Evolutionary conservation across 2,113 vertebrate genomes (phyloP).

Genomic region (Coracopsis vasa): DNA sequence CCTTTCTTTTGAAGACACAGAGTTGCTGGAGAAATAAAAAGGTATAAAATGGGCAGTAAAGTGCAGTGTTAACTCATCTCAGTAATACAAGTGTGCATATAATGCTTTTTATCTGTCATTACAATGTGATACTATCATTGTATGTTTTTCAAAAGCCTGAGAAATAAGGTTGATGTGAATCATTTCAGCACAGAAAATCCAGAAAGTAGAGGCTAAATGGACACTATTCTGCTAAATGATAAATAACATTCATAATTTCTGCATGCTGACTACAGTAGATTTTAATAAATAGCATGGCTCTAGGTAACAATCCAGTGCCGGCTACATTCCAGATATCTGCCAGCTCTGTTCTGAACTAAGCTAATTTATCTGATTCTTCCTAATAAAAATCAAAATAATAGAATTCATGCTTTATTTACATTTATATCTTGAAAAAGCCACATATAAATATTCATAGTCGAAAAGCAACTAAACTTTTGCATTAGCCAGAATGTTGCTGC

Average conservation of each 20-base stretch:
- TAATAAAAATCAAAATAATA: neutral
- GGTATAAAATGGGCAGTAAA: neutral
- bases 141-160: neutral
- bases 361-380: neutral
- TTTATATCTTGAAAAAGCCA: neutral
- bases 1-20: neutral
- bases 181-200: neutral
- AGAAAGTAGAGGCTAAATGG: neutral
- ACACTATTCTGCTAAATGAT: neutral
- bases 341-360: neutral
- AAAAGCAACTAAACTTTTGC: neutral
- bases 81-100: neutral
- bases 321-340: neutral
- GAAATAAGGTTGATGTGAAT: neutral
- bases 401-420: neutral
- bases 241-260: neutral
- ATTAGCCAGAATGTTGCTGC: neutral
- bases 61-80: neutral
- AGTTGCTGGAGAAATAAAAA: neutral
- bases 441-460: neutral
- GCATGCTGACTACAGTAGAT: neutral
- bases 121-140: neutral
- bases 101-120: neutral
- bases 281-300: neutral
- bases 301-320: neutral